Evolutionary conservation across 2,113 vertebrate species (phyloP).

Genomic region (Microtus ochrogaster): DNA sequence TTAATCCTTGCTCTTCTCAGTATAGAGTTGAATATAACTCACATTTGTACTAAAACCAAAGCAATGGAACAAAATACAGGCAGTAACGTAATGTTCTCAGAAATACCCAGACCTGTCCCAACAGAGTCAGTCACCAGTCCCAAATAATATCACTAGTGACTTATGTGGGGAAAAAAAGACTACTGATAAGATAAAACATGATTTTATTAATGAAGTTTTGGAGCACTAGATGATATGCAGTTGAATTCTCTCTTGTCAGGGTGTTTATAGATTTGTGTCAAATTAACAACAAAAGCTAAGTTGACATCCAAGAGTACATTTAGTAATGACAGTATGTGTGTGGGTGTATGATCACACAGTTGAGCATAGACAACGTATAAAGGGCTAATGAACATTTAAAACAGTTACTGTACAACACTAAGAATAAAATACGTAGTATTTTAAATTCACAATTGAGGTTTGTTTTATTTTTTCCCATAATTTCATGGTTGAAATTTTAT

Average conservation of each 20-base stretch:
- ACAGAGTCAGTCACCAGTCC: neutral
- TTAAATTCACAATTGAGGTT: no score
- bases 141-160: neutral
- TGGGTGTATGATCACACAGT: no score
- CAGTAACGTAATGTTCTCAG: neutral
- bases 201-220: neutral
- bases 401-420: no score
- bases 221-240: neutral
- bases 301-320: neutral
- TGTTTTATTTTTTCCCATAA: no score
- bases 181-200: neutral
- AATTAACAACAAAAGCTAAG: neutral
- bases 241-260: neutral
- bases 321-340: no score
- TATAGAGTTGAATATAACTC: neutral
- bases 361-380: no score
- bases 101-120: fast-evolving
- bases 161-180: neutral
- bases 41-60: neutral
- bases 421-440: no score
- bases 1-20: neutral
- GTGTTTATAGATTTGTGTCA: neutral
- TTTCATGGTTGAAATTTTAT: no score
- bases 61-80: neutral
- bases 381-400: no score